Percentiles rank a stretch among this genome's conserved stretches.
Evolutionary conservation across 2,797 vertebrate genomes (phyloP).

Genomic region (Hafferia zeledoni): DNA sequence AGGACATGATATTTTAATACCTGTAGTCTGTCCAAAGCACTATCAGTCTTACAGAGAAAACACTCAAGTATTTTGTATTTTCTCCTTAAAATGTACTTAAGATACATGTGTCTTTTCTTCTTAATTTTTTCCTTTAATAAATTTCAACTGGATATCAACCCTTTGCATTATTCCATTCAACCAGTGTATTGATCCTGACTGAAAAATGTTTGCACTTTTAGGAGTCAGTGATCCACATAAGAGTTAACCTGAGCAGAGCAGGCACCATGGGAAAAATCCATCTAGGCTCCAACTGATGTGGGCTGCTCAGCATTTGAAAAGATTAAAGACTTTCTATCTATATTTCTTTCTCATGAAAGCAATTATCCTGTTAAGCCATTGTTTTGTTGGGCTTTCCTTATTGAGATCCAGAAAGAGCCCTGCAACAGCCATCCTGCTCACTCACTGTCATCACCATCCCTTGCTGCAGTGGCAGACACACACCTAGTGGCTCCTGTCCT

Average conservation of each 20-base stretch:
- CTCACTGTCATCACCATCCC: not conserved
- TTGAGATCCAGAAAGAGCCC: not conserved
- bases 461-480: rapidly evolving
- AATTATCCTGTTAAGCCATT: not conserved
- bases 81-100: not conserved
- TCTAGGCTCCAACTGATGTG: not conserved
- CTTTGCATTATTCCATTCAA: not conserved
- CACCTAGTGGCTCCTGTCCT: not conserved
- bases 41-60: not conserved
- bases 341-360: not conserved
- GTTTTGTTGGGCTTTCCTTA: not conserved
- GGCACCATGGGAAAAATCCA: not conserved
- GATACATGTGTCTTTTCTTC: not conserved
- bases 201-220: not conserved
- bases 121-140: not conserved
- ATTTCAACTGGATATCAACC: not conserved
- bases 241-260: not conserved
- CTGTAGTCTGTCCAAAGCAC: not conserved
- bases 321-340: rapidly evolving
- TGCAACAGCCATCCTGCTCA: rapidly evolving
- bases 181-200: rapidly evolving
- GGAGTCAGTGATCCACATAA: not conserved
- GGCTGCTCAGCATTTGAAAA: not conserved
- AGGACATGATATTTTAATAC: not conserved
- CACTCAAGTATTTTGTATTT: not conserved